These are phyloP conservation scores for Oophaga pumilio DNA, from an alignment of 2,113 vertebrate species.

Conservation along the genomic window DNA sequence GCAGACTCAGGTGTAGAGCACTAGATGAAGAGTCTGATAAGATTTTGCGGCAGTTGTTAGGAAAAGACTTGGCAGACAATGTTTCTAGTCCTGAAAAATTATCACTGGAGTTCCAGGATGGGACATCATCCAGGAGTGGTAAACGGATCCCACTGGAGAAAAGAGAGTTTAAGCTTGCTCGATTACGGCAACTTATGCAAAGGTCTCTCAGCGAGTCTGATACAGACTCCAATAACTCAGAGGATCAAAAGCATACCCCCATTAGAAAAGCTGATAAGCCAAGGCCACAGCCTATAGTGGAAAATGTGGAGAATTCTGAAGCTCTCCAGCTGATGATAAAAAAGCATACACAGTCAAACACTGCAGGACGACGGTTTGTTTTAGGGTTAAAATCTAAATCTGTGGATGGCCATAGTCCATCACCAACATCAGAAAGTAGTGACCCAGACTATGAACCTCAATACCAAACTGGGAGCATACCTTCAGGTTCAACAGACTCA, in stretches of 20 bases:
- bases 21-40: conserved; percentile 86
- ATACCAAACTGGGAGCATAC: conserved; percentile 58
- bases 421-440: conserved; percentile 84
- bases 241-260: conserved; percentile 79
- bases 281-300: conserved; percentile 84
- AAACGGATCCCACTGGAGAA: conserved; percentile 80
- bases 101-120: conserved; percentile 81
- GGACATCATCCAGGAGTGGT: conserved; percentile 67
- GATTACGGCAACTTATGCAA: conserved; percentile 92
- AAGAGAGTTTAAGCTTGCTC: conserved; percentile 87
- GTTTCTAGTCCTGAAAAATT: conserved; percentile 81
- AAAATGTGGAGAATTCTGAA: conserved; percentile 77
- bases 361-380: conserved; percentile 79
- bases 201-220: conserved; percentile 90
- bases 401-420: conserved; percentile 82
- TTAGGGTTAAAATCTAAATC: conserved; percentile 85
- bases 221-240: conserved; percentile 82
- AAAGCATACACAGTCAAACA: conserved; percentile 74
- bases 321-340: conserved; percentile 80
- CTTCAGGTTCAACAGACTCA: conserved; percentile 69
- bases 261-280: conserved; percentile 79
- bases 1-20: conserved; percentile 76
- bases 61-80: conserved; percentile 84
- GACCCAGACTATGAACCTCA: conserved; percentile 79
- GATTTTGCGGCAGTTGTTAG: conserved; percentile 84